Evolutionary conservation across 2,113 vertebrate species (phyloP).

Genomic region (Scartelaos histophorus): DNA sequence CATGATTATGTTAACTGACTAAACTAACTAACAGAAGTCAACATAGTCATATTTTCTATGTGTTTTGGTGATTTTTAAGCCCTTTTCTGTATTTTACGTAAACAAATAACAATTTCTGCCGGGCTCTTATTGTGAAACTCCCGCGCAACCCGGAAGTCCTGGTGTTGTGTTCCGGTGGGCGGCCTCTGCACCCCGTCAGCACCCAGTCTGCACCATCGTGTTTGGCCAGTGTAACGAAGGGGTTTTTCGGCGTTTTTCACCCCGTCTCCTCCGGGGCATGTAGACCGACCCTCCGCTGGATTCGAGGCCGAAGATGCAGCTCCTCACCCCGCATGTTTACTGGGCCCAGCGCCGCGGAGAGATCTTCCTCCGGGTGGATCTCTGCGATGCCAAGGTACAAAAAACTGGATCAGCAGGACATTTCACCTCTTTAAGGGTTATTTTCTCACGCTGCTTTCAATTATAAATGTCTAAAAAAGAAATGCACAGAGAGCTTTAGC

Average conservation of each 20-base stretch:
- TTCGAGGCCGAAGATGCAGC: conserved; percentile 57
- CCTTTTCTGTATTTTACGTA: too few species aligned
- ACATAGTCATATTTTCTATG: too few species aligned
- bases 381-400: conserved; percentile 88
- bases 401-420: not conserved
- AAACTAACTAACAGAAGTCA: too few species aligned
- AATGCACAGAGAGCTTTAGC: not conserved
- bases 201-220: too few species aligned
- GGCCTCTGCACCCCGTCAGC: not conserved
- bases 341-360: conserved; percentile 93
- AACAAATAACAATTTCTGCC: too few species aligned
- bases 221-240: too few species aligned
- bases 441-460: not conserved
- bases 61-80: too few species aligned
- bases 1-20: too few species aligned
- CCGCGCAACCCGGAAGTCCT: not conserved
- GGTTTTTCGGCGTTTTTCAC: not conserved
- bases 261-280: not conserved
- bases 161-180: not conserved
- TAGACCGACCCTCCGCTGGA: not conserved
- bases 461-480: not conserved
- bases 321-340: conserved; percentile 89
- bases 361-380: conserved; percentile 89
- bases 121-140: not conserved
- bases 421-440: not conserved